Conservation (phyloP, 2,113 vertebrate genomes). For the Struthio camelus region DNA sequence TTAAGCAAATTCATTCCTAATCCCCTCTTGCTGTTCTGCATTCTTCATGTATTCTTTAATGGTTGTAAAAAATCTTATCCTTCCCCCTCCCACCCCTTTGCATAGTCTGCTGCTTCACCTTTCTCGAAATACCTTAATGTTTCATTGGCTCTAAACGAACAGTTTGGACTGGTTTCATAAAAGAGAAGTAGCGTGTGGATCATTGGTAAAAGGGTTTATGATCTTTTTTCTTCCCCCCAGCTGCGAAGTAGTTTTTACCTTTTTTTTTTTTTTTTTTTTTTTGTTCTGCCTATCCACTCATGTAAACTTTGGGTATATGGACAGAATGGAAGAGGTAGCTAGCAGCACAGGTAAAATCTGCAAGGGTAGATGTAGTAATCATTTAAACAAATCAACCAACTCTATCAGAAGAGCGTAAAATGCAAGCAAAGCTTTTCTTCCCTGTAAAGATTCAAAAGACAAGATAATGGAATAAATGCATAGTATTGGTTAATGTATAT, state of each 20-base stretch:
- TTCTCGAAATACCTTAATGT: neutral
- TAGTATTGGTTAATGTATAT: neutral
- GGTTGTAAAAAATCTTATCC: neutral
- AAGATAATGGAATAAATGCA: neutral
- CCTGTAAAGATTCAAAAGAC: neutral
- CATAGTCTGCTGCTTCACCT: neutral
- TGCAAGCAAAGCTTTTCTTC: neutral
- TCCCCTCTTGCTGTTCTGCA: neutral
- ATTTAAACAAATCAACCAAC: neutral
- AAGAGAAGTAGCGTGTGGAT: neutral
- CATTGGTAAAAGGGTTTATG: neutral
- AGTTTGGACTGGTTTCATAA: neutral
- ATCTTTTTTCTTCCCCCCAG: fast-evolving
- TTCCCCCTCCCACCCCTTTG: neutral
- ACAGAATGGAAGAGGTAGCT: neutral
- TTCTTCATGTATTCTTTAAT: neutral
- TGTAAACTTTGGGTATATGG: neutral
- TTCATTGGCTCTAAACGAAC: neutral
- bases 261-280: neutral
- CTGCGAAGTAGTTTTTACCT: neutral
- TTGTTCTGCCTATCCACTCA: neutral
- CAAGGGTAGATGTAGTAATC: neutral
- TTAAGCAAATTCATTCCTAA: neutral
- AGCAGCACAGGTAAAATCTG: neutral
- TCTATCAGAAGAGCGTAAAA: neutral